Base-by-base conservation (phyloP, 2,888 invertebrate genomes). In the Drepanosiphum platanoidis region DNA sequence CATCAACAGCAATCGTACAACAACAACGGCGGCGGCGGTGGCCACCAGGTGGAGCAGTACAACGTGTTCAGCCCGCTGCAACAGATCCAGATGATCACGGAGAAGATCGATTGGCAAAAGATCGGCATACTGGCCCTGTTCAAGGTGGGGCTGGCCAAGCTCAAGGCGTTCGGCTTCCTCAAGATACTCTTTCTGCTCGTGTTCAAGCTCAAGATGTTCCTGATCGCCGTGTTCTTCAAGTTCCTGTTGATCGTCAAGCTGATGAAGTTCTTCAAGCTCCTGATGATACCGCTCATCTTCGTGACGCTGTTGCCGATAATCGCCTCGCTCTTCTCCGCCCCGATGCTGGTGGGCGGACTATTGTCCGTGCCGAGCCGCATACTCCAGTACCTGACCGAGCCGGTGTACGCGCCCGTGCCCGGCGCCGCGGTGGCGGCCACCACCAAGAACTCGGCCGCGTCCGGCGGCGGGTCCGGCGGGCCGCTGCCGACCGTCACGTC, bases 201-300 rank as follows among this genome's bases (percentile, higher is more conserved):
- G 46, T 86, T 88, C 70, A 87, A 88, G 79, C 78, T 87, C 7
- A 87, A 87, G 46, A 32, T 87, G 22, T 80, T 86, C 11, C 79
- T 87, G 66, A 71, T 88, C 3, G 75, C 87, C 0, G 77, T 88
- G 34, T 87, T 88, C 61, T 84, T 88, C n/a, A 88, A 88, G 72
- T 86, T 88, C 34, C 87, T 88, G 30, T 34, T 88, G 52, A 86
- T 88, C 32, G 58, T 87, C 27, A 88, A 88, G 77, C 82, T 87
- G 22, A 83, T 88, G 68, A 88, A 88, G 72, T 64, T 88, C 15
- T 86, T 88, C 13, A 88, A 88, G 79, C 86, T 88, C 1, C 66
- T 87, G 0, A 70, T 86, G 18, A 39, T 87, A n/a, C 87, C 87
- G 39, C 70, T 87, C 9, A 72, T 88, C 11, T 64, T 88, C 34